Evolutionary conservation across 2,113 vertebrate genomes (phyloP).

Genomic region (Calidris pugnax): DNA sequence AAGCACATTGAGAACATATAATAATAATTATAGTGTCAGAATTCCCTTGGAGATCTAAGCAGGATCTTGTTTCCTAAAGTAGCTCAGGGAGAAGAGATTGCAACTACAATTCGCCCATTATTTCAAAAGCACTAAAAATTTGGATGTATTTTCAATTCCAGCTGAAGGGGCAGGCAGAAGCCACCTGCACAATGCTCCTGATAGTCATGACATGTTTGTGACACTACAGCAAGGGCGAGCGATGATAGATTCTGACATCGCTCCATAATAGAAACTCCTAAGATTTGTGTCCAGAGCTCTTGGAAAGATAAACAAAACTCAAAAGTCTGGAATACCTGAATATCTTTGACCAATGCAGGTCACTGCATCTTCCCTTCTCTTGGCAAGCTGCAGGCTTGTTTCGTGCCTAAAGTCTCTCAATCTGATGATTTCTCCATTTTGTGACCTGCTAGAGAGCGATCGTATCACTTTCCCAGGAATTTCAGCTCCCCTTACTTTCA

Average conservation of each 20-base stretch:
- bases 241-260: rapidly evolving
- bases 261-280: neutral
- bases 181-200: neutral
- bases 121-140: neutral
- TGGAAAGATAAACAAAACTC: neutral
- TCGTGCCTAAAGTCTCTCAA: neutral
- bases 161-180: neutral
- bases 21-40: constrained; percentile 50
- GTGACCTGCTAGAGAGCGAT: neutral
- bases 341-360: neutral
- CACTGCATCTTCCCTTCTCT: neutral
- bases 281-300: neutral
- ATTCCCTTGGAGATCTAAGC: constrained; percentile 25
- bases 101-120: constrained; percentile 1
- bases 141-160: neutral
- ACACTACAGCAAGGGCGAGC: neutral
- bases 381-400: neutral
- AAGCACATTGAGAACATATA: constrained; percentile 7
- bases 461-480: neutral
- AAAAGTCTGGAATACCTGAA: neutral
- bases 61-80: constrained; percentile 26
- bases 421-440: neutral
- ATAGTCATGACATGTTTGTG: neutral
- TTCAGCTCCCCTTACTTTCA: neutral
- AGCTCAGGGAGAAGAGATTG: constrained; percentile 2